A percentile compares a stretch with the other conserved stretches of the same genome.
Evolutionary conservation across 30 jellyfish, hydroid and myxozoan species (phyloP).

Genomic region (Pseudorhiza aurosa): DNA sequence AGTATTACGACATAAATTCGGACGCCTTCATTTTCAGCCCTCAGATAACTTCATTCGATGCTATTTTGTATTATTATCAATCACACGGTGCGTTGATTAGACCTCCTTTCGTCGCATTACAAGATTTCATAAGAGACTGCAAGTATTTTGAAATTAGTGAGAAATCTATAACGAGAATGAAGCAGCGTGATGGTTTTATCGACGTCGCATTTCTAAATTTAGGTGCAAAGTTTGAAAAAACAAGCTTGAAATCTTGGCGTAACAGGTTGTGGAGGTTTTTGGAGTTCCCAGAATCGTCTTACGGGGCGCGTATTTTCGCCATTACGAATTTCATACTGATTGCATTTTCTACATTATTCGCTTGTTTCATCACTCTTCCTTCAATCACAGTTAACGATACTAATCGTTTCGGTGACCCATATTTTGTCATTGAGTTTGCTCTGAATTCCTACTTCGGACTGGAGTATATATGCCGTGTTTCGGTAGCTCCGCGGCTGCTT

Average conservation of each 20-base stretch:
- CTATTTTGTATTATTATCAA: slow-evolving; percentile 86
- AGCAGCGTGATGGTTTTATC: slow-evolving; percentile 82
- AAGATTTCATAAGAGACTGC: slow-evolving; percentile 81
- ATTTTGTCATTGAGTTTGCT: slow-evolving; percentile 42
- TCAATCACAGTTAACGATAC: neutral
- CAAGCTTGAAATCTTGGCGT: neutral
- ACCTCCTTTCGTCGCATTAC: slow-evolving; percentile 79
- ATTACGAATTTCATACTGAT: slow-evolving; percentile 36
- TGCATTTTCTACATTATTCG: slow-evolving; percentile 45
- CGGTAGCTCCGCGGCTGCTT: slow-evolving; percentile 59
- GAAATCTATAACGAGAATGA: slow-evolving; percentile 54
- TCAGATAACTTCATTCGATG: slow-evolving; percentile 70
- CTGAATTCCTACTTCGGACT: slow-evolving; percentile 59
- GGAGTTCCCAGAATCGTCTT: slow-evolving; percentile 84
- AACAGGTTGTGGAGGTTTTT: slow-evolving; percentile 70
- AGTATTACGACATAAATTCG: slow-evolving; percentile 11
- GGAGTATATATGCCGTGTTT: slow-evolving; percentile 69
- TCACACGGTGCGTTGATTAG: slow-evolving; percentile 81
- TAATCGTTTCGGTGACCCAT: slow-evolving; percentile 36
- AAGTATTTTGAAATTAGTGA: slow-evolving; percentile 72
- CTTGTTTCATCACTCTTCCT: slow-evolving; percentile 76
- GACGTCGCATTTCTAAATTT: neutral
- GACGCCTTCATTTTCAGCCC: slow-evolving; percentile 46
- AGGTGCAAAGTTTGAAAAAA: neutral
- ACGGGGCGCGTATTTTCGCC: slow-evolving; percentile 67